phyloP scores from a whole-genome alignment of 2,888 invertebrate species.

The Drosophila cognata region DNA sequence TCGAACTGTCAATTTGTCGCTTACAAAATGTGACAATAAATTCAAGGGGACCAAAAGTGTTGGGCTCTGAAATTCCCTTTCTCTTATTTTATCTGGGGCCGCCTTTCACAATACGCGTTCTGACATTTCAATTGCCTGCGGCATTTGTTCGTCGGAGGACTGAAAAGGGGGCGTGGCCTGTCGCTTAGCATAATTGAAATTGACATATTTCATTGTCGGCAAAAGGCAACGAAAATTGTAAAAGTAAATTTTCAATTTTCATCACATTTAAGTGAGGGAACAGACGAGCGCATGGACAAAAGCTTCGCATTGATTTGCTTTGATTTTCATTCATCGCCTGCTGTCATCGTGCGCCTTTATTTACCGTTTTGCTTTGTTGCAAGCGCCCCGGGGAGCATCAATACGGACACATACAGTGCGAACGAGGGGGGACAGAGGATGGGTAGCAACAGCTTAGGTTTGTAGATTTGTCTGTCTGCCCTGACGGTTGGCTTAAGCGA shows the following conservation, averaged over 20 bases:
- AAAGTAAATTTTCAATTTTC: constrained; percentile 80
- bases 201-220: constrained; percentile 75
- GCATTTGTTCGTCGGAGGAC: constrained; percentile 19
- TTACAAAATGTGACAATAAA: constrained; percentile 47
- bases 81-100: constrained; percentile 2
- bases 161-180: constrained; percentile 24
- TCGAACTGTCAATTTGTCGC: constrained; percentile 40
- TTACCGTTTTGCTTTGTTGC: constrained; percentile 70
- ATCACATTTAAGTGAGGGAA: constrained; percentile 46
- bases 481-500: constrained; percentile 36
- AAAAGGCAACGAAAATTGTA: constrained; percentile 67
- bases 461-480: constrained; percentile 57
- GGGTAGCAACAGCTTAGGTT: constrained; percentile 46
- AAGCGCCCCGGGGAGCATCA: constrained; percentile 43
- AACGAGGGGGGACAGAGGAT: background rate
- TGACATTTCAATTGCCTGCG: constrained; percentile 67
- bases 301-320: constrained; percentile 72
- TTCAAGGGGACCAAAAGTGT: constrained; percentile 24
- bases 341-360: constrained; percentile 69
- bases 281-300: constrained; percentile 14
- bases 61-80: constrained; percentile 12
- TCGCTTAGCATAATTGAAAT: constrained; percentile 70
- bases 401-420: background rate
- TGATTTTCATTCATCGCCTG: constrained; percentile 72
- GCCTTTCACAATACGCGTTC: constrained; percentile 25